Conservation (phyloP, 1,140 invertebrate genomes). For the Stegodyphus dumicola region DNA sequence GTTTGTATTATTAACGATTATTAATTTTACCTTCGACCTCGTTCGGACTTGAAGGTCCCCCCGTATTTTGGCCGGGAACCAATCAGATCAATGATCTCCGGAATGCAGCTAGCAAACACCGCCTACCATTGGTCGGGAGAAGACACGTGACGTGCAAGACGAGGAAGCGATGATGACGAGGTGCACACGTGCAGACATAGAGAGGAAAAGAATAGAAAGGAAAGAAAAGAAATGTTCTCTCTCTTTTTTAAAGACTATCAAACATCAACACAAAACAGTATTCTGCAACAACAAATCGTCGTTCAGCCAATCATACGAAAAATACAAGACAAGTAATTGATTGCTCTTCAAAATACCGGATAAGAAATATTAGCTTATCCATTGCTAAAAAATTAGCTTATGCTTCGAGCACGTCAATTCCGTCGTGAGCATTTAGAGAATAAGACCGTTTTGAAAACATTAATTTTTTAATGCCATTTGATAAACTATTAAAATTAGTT, state of each 20-base stretch:
- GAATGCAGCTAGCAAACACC: conserved; percentile 99
- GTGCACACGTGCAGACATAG: conserved; percentile 61
- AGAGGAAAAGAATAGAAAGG: conserved; percentile 58
- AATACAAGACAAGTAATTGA: too few species aligned
- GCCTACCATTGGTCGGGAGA: conserved; percentile 63
- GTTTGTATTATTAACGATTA: conserved; percentile 19
- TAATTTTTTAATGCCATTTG: too few species aligned
- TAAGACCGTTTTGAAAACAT: too few species aligned
- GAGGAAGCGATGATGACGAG: conserved; percentile 55
- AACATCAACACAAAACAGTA: conserved; percentile 44
- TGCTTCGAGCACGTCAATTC: too few species aligned
- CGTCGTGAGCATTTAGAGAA: too few species aligned
- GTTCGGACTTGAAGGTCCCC: conserved; percentile 99
- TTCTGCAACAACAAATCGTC: background rate
- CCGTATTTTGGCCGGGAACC: conserved; percentile 99
- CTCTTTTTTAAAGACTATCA: conserved; percentile 41
- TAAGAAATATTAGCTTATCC: too few species aligned
- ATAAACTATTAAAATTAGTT: too few species aligned
- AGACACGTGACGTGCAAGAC: conserved; percentile 59
- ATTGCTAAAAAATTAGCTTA: too few species aligned
- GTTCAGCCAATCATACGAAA: too few species aligned
- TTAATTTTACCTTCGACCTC: conserved; percentile 75
- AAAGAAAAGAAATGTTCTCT: conserved; percentile 50
- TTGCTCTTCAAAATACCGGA: too few species aligned
- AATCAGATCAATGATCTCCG: conserved; percentile 99